phyloP scores from a whole-genome alignment of 2,888 invertebrate genomes.

The Plebejus anna region DNA sequence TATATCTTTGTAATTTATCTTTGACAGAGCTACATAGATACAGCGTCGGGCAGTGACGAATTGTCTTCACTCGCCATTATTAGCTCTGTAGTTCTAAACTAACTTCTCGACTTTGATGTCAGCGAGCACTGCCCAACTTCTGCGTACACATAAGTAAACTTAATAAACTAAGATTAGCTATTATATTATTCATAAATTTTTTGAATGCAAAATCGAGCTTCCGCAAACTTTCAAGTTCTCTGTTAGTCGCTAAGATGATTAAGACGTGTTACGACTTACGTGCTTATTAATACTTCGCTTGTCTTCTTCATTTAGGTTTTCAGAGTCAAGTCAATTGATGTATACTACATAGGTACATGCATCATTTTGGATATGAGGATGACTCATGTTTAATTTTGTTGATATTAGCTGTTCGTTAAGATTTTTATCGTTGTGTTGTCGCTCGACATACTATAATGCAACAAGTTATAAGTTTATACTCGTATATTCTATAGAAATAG shows the following conservation, averaged over 20 bases:
- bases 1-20: slow-evolving; percentile 18
- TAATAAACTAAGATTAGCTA: slow-evolving; percentile 15
- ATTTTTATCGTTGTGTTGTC: too few species aligned
- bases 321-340: not conserved
- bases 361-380: not conserved
- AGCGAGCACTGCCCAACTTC: slow-evolving; percentile 1
- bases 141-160: not conserved
- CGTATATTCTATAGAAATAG: too few species aligned
- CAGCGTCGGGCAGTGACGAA: slow-evolving; percentile 9
- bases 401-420: too few species aligned
- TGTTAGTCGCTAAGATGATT: not conserved
- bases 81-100: slow-evolving; percentile 13
- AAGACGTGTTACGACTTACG: not conserved
- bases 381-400: too few species aligned
- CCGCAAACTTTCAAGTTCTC: not conserved
- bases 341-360: not conserved
- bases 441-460: too few species aligned
- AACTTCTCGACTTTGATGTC: slow-evolving; percentile 19
- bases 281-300: not conserved
- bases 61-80: slow-evolving; percentile 17
- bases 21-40: slow-evolving; percentile 15
- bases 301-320: not conserved
- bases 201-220: not conserved
- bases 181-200: slow-evolving; percentile 9
- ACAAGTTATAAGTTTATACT: too few species aligned